Evolutionary conservation across 2,797 vertebrate genomes (phyloP), one percentile per base, ranked within the genome.

Genomic region (Dendrocincla tyrannina): DNA sequence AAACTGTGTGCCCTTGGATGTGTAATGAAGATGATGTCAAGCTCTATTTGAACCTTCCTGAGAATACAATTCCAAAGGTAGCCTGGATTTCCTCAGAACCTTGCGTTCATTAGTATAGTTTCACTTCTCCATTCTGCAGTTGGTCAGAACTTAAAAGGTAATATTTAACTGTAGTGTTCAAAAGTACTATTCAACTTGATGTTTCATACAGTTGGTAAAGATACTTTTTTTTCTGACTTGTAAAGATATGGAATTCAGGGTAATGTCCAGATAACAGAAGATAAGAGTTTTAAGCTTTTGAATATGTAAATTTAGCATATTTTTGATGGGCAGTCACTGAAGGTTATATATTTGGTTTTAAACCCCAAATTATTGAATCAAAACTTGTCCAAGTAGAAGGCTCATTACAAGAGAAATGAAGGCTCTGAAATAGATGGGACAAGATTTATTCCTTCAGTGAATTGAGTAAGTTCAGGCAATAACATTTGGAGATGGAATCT

Each of bases 401-500:
- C 62, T 76, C n/a, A 12, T 59, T 84, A 56, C 25, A 72, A 64
- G 41, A 78, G 59, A 91, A 77, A 70, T n/a, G 44, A 84, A 73
- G 17, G 39, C 42, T 83, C 41, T 83, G 68, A 81, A 89, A 68
- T 32, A 89, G 19, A 58, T 63, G 37, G 85, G 53, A 47, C n/a
- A 79, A 79, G 83, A 91, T 79, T 73, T 94, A 92, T 85, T 88
- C 69, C 49, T 66, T 44, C 49, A n/a, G 63, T 63, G 69, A 95
- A 93, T 92, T 70, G 53, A 88, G 33, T 23, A 73, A 69, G 33
- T 55, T 59, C 67, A 82, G 56, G 66, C 94, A 96, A 92, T 91
- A 96, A 84, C 76, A 78, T 92, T 89, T 90, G 76, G 72, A 84
- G 69, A 92, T 94, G 66, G 73, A 92, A 88, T 79, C 70, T 83